Percentiles rank a stretch among this genome's conserved stretches.
Evolutionary conservation across 2,113 vertebrate species (phyloP).

Genomic region (Leptobrachium leishanense): DNA sequence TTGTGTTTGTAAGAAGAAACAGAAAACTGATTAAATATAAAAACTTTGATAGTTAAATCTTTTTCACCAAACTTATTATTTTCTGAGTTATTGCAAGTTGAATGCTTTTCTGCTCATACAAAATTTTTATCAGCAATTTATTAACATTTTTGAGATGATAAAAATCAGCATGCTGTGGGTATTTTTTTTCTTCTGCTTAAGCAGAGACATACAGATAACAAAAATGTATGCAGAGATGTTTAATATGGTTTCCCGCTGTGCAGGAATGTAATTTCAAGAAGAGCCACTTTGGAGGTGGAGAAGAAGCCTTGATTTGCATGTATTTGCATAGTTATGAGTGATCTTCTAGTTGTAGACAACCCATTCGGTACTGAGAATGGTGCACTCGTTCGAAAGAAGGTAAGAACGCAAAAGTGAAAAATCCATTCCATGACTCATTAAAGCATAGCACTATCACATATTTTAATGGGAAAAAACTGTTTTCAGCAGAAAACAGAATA

Average conservation of each 20-base stretch:
- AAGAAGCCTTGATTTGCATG: slow-evolving; percentile 44
- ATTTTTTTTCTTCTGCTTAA: slow-evolving; percentile 34
- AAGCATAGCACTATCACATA: too few species aligned
- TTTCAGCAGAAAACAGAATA: too few species aligned
- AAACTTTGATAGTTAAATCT: slow-evolving; percentile 34
- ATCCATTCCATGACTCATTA: too few species aligned
- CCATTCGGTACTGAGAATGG: not conserved
- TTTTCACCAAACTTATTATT: slow-evolving; percentile 39
- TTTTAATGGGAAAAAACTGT: too few species aligned
- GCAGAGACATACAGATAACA: slow-evolving; percentile 37
- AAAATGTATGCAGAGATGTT: slow-evolving; percentile 43
- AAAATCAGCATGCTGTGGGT: slow-evolving; percentile 31
- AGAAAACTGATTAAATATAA: slow-evolving; percentile 39
- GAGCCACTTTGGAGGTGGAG: slow-evolving; percentile 43
- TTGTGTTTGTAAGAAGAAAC: slow-evolving; percentile 40
- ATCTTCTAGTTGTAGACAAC: slow-evolving; percentile 18
- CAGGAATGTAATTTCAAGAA: slow-evolving; percentile 45
- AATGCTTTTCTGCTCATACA: slow-evolving; percentile 21
- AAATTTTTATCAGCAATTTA: slow-evolving; percentile 6
- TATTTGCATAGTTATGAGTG: slow-evolving; percentile 39
- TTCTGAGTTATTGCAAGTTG: slow-evolving; percentile 25
- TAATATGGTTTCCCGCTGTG: slow-evolving; percentile 42
- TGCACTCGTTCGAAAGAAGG: too few species aligned
- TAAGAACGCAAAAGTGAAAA: too few species aligned
- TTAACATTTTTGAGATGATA: slow-evolving; percentile 41